Conservation (phyloP, 2,113 vertebrate species). For the Ardeotis arabs region DNA sequence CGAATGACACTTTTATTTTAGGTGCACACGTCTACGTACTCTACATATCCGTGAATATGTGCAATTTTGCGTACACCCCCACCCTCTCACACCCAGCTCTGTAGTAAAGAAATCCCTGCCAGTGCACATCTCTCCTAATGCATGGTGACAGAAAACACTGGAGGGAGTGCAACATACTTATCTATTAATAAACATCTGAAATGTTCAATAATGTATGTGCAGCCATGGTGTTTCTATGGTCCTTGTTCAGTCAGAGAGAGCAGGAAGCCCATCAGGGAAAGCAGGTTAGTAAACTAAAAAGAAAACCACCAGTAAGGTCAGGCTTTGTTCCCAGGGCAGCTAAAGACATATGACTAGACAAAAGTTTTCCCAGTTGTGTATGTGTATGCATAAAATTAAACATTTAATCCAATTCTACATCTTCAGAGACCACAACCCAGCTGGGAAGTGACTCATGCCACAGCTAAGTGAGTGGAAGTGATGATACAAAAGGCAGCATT, state of each 20-base stretch:
- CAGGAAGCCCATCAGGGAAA: not conserved
- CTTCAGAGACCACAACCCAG: not conserved
- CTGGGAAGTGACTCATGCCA: not conserved
- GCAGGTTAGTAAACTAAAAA: conserved; percentile 39
- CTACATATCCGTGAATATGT: not conserved
- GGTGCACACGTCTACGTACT: not conserved
- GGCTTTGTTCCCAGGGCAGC: not conserved
- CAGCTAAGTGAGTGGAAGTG: not conserved
- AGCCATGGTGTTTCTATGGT: not conserved
- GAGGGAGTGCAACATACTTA: conserved; percentile 23
- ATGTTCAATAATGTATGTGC: conserved; percentile 45
- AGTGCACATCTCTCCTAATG: conserved; percentile 10
- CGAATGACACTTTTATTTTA: not conserved
- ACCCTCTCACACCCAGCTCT: not conserved
- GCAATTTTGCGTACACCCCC: not conserved
- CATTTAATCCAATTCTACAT: not conserved
- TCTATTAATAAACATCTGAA: conserved; percentile 59
- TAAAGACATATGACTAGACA: not conserved
- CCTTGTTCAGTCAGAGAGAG: not conserved
- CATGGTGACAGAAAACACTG: conserved; percentile 38
- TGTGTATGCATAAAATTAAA: not conserved
- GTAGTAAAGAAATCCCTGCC: not conserved
- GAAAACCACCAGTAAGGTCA: not conserved
- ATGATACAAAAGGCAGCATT: not conserved
- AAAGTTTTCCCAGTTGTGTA: not conserved